Percentiles rank a stretch among this genome's conserved stretches.
phyloP scores from a whole-genome alignment of 2,113 vertebrate species.

The Strix aluco region DNA sequence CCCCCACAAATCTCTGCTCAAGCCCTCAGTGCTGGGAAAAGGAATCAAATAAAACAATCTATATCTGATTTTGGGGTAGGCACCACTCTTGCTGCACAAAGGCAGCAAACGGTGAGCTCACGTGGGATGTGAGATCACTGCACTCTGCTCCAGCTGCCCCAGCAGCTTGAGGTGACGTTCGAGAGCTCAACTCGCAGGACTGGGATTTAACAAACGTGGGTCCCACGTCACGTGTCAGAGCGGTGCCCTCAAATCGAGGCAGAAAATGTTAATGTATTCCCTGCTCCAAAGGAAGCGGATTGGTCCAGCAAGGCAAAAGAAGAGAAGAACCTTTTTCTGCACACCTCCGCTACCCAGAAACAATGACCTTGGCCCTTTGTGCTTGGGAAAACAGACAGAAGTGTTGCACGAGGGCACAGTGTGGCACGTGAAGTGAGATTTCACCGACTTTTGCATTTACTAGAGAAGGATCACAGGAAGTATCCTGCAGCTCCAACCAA shows the following conservation, averaged over 20 bases:
- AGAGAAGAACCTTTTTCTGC: neutral
- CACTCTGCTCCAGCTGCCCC: neutral
- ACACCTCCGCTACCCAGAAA: neutral
- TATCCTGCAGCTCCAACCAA: neutral
- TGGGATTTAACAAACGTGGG: neutral
- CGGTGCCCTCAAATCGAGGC: neutral
- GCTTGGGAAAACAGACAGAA: neutral
- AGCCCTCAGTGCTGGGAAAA: neutral
- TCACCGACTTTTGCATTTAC: neutral
- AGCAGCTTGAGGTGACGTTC: neutral
- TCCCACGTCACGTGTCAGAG: fast-evolving
- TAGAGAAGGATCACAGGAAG: neutral
- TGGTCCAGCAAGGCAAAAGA: neutral
- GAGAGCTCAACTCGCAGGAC: neutral
- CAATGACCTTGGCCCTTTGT: neutral
- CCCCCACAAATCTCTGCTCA: neutral
- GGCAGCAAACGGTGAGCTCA: neutral
- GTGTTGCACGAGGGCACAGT: neutral
- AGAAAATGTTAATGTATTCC: neutral
- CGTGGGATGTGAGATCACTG: fast-evolving
- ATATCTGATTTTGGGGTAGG: neutral
- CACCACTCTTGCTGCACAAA: neutral
- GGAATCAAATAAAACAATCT: neutral
- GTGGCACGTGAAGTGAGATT: neutral
- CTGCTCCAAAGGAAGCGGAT: neutral